These are phyloP conservation scores for Bradysia coprophila DNA, from an alignment of 1,140 invertebrate species.

Conservation along the genomic window DNA sequence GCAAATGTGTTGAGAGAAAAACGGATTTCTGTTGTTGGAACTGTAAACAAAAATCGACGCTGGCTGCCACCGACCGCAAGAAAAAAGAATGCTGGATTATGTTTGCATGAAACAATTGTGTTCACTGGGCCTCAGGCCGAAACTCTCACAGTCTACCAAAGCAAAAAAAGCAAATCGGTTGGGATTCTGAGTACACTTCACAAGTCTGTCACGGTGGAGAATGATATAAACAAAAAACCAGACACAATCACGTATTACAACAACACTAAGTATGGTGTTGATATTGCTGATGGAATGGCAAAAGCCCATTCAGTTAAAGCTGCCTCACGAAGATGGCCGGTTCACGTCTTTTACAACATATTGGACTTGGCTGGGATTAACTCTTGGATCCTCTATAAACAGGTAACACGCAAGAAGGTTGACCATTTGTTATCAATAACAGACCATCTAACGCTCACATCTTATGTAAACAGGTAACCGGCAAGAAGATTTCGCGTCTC, in stretches of 20 bases:
- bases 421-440: too few species aligned
- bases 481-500: too few species aligned
- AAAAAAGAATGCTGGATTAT: conserved; percentile 1
- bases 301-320: not conserved
- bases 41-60: conserved; percentile 4
- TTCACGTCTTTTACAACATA: conserved; percentile 11
- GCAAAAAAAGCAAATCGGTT: conserved; percentile 6
- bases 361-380: conserved; percentile 11
- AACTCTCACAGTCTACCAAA: conserved; percentile 9
- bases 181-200: not conserved
- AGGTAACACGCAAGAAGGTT: too few species aligned
- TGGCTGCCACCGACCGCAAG: conserved; percentile 5
- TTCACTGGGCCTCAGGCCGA: too few species aligned
- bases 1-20: conserved; percentile 4
- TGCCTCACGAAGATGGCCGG: conserved; percentile 1
- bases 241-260: not conserved
- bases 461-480: too few species aligned
- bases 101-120: too few species aligned
- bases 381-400: conserved; percentile 7
- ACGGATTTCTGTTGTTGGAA: conserved; percentile 8
- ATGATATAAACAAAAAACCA: not conserved
- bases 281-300: conserved; percentile 7
- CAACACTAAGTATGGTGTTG: not conserved
- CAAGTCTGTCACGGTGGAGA: not conserved
- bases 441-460: too few species aligned